Evolutionary conservation across 1,140 invertebrate genomes (phyloP).

Genomic region (Magallana gigas): DNA sequence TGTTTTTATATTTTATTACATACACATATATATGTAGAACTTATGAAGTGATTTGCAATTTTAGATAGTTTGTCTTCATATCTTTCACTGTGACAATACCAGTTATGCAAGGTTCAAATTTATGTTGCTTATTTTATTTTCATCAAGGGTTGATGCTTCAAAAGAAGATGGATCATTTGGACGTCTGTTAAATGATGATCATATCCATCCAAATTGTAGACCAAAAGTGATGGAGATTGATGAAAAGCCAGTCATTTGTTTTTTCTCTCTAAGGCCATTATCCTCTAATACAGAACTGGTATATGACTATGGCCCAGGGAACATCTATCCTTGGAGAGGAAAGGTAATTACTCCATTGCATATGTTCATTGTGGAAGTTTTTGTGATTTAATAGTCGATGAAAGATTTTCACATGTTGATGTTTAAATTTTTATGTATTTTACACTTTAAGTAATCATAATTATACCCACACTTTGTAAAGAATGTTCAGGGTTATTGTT

Average conservation of each 20-base stretch:
- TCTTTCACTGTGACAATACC: too few species aligned
- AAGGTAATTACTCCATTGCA: neutral
- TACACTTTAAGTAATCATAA: too few species aligned
- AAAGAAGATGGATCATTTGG: neutral
- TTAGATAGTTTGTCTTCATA: too few species aligned
- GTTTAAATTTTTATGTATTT: too few species aligned
- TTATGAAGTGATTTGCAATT: too few species aligned
- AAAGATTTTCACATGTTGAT: too few species aligned
- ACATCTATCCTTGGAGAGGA: neutral
- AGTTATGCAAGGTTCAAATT: neutral
- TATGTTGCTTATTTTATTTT: neutral
- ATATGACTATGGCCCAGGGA: neutral
- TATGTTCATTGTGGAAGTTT: too few species aligned
- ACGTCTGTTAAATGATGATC: neutral
- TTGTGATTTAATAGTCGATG: too few species aligned
- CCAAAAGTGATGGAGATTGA: neutral
- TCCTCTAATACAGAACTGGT: neutral
- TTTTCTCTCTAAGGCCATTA: neutral
- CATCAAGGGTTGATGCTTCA: neutral
- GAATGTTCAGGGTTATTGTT: too few species aligned
- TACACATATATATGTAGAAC: too few species aligned
- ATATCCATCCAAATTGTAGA: neutral
- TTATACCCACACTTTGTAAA: too few species aligned
- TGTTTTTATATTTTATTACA: too few species aligned
- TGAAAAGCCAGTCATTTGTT: neutral